phyloP scores from a whole-genome alignment of 2,888 invertebrate species.

The Rotaria magnacalcarata region DNA sequence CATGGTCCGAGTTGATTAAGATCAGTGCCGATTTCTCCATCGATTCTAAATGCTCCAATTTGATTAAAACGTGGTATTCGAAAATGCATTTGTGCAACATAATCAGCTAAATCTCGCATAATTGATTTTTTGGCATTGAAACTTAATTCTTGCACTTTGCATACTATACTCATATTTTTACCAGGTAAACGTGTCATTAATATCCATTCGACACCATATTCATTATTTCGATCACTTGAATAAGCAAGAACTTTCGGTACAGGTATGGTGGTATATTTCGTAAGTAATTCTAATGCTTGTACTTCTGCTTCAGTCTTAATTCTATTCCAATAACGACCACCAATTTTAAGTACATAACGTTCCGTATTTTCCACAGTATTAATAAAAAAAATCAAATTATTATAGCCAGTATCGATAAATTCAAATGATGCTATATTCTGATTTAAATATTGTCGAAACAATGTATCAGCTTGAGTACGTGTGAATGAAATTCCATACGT shows the following conservation, averaged over 20 bases:
- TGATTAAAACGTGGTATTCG: not conserved
- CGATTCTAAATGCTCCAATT: not conserved
- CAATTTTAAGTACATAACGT: not conserved
- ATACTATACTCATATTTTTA: not conserved
- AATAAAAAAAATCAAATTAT: slow-evolving; percentile 27
- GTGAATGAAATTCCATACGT: not conserved
- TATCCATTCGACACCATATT: slow-evolving; percentile 28
- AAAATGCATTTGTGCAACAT: slow-evolving; percentile 16
- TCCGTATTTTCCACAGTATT: not conserved
- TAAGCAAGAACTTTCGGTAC: slow-evolving; percentile 18
- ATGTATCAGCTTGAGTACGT: not conserved
- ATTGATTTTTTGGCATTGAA: not conserved
- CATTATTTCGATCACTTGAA: not conserved
- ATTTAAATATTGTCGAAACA: not conserved
- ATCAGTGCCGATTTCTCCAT: not conserved
- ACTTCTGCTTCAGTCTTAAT: slow-evolving; percentile 22
- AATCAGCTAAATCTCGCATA: not conserved
- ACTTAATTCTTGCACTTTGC: not conserved
- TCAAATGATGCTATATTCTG: not conserved
- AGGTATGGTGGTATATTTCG: not conserved
- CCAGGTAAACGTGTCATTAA: slow-evolving; percentile 15
- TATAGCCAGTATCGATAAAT: slow-evolving; percentile 1
- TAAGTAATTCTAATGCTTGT: not conserved
- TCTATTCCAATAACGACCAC: slow-evolving; percentile 24
- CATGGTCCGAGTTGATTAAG: not conserved